Evolutionary conservation across 2,797 vertebrate genomes (phyloP).

Genomic region (Acomys russatus): DNA sequence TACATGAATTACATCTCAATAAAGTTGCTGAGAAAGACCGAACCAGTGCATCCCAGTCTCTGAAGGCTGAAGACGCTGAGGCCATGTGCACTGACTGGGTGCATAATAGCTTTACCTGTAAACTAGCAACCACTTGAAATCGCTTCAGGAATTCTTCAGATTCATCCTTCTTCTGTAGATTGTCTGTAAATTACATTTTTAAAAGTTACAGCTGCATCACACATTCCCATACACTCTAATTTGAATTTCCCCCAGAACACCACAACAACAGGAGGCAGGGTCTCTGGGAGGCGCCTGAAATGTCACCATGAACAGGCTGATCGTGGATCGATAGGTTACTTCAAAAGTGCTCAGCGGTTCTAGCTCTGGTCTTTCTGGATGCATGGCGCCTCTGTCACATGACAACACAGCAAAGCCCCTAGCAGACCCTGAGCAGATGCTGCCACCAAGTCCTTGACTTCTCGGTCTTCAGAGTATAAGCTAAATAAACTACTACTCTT

Average conservation of each 20-base stretch:
- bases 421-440: background rate
- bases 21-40: background rate
- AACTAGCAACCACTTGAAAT: slow-evolving; percentile 92
- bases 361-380: background rate
- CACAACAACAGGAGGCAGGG: background rate
- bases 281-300: background rate
- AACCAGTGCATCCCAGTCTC: background rate
- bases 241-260: background rate
- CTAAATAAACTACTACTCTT: background rate
- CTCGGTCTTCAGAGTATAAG: background rate
- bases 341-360: background rate
- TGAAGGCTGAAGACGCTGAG: background rate
- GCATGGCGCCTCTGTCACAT: background rate
- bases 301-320: background rate
- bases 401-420: background rate
- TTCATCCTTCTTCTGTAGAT: slow-evolving; percentile 92
- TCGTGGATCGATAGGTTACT: background rate
- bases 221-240: background rate
- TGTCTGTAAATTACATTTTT: slow-evolving; percentile 88
- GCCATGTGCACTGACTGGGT: background rate
- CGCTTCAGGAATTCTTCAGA: slow-evolving; percentile 92
- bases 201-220: background rate
- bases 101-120: slow-evolving; percentile 90
- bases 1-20: background rate
- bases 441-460: background rate